These are phyloP conservation scores for Nephrotoma flavescens DNA, from an alignment of 2,888 invertebrate genomes.

Conservation along the genomic window DNA sequence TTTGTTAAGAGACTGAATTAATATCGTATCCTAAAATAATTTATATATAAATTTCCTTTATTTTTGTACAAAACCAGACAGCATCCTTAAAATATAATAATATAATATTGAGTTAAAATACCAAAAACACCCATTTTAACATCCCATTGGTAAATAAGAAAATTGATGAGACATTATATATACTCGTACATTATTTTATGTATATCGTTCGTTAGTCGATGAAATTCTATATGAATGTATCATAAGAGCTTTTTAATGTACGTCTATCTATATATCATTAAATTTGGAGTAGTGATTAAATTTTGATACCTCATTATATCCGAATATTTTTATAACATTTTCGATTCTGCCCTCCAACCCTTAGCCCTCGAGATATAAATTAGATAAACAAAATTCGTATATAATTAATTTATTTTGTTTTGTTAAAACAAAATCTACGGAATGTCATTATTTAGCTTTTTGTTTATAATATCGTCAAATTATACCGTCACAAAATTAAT, in stretches of 20 bases:
- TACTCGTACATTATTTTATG: background rate
- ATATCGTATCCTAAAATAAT: background rate
- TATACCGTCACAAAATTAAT: background rate
- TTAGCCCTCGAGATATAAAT: too few species aligned
- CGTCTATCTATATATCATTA: background rate
- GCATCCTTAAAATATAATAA: background rate
- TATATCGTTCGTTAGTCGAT: background rate
- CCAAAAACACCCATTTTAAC: background rate
- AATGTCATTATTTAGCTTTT: too few species aligned
- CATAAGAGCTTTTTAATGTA: background rate
- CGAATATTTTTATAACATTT: too few species aligned
- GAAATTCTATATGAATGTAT: background rate
- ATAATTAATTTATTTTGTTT: too few species aligned
- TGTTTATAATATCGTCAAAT: too few species aligned
- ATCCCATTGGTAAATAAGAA: background rate
- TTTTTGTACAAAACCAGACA: background rate
- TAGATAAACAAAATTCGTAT: too few species aligned
- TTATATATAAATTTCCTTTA: background rate
- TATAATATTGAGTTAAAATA: background rate
- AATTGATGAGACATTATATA: background rate
- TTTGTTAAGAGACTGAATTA: background rate
- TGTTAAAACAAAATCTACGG: too few species aligned
- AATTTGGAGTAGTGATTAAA: background rate
- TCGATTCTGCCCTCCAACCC: too few species aligned
- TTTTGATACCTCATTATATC: background rate